Percentiles rank a stretch among this genome's conserved stretches.
These are phyloP conservation scores for Semibalanus balanoides DNA, from an alignment of 1,140 invertebrate species.

Conservation along the genomic window DNA sequence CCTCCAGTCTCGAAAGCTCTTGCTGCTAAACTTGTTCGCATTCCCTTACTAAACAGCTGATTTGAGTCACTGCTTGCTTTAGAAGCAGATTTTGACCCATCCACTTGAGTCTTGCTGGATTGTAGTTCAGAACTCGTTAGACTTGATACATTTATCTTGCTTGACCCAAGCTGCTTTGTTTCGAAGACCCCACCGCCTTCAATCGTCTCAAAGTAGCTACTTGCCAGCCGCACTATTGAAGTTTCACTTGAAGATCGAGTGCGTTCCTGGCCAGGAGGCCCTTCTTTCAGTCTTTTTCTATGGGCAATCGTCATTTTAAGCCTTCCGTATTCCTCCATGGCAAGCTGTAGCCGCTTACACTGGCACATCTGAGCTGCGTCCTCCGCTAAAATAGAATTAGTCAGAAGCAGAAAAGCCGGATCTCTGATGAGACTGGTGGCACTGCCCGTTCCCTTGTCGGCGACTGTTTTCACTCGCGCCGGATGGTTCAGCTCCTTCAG, in stretches of 20 bases:
- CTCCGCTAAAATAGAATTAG: neutral
- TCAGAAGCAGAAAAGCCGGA: neutral
- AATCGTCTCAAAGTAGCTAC: neutral
- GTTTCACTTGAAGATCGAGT: neutral
- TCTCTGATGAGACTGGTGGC: neutral
- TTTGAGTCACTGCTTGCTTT: neutral
- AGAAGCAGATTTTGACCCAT: neutral
- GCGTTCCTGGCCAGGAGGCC: neutral
- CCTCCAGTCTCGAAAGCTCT: neutral
- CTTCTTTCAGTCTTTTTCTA: neutral
- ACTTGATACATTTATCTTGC: neutral
- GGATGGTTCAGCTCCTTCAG: neutral
- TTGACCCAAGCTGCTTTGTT: neutral
- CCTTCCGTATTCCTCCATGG: neutral
- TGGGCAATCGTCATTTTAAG: neutral
- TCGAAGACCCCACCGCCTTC: neutral
- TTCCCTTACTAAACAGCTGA: neutral
- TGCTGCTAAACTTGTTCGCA: neutral
- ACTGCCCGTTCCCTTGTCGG: neutral
- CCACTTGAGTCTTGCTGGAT: no score
- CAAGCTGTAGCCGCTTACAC: neutral
- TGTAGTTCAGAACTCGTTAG: no score
- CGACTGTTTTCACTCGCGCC: neutral
- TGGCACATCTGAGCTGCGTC: neutral
- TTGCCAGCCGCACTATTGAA: neutral